A percentile compares a stretch with the other conserved stretches of the same genome.
phyloP scores from a whole-genome alignment of 2,888 invertebrate species.

The Sphaerophoria taeniata region DNA sequence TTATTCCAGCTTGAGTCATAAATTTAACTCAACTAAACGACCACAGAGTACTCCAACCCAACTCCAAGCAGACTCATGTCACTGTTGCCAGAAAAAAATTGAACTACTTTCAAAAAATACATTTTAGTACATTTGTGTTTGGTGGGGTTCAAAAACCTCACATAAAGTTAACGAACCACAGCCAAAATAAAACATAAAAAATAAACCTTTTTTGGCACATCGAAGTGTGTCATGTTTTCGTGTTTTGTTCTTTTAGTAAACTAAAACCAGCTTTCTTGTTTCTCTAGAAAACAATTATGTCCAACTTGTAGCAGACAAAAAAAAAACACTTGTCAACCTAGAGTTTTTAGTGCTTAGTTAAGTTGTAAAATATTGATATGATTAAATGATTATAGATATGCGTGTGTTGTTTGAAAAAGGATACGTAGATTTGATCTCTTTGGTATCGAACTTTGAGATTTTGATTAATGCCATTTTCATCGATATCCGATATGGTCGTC shows the following conservation, averaged over 20 bases:
- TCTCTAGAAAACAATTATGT: not conserved
- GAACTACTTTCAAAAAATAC: constrained; percentile 30
- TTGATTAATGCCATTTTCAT: constrained; percentile 94
- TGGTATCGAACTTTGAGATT: constrained; percentile 92
- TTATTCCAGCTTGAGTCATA: not conserved
- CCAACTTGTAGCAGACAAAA: not conserved
- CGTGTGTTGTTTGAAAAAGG: constrained; percentile 85
- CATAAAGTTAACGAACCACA: constrained; percentile 52
- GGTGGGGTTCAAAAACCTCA: constrained; percentile 35
- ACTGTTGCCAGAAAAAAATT: not conserved
- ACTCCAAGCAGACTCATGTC: not conserved
- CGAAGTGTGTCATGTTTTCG: constrained; percentile 25
- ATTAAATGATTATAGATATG: not conserved
- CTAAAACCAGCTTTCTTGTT: not conserved
- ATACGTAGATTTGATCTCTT: constrained; percentile 95
- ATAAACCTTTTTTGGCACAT: constrained; percentile 29
- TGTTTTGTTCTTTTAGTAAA: not conserved
- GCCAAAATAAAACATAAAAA: constrained; percentile 18
- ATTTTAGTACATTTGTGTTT: not conserved
- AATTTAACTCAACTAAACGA: not conserved
- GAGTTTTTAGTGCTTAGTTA: not conserved
- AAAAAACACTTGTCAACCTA: not conserved
- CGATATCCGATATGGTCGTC: constrained; percentile 95
- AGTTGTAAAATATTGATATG: not conserved
- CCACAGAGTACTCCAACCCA: constrained; percentile 30